Percentiles rank a stretch among this genome's conserved stretches.
Conservation (phyloP, 2,113 vertebrate species). For the Eolophus roseicapilla region DNA sequence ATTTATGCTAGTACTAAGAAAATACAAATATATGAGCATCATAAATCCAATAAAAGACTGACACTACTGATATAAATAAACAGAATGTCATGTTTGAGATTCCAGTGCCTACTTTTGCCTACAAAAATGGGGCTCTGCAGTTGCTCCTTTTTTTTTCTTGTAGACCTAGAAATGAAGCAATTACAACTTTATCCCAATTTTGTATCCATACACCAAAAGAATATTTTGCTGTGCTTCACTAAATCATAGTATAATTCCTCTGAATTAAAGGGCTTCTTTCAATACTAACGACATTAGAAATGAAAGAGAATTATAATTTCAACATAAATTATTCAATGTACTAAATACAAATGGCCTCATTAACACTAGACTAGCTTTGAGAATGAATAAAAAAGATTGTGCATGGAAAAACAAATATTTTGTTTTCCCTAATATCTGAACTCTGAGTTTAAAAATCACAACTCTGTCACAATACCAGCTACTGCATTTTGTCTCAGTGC, state of each 20-base stretch:
- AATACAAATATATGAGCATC: neutral
- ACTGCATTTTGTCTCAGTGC: neutral
- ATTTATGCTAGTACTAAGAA: neutral
- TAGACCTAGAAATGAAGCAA: neutral
- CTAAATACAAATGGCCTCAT: slow-evolving; percentile 26
- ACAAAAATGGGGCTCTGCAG: neutral
- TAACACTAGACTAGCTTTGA: neutral
- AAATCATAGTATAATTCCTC: neutral
- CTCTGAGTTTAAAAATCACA: neutral
- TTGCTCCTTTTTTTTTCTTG: accelerated
- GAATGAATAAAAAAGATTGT: neutral
- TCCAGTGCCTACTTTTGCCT: neutral
- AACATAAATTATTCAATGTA: slow-evolving; percentile 1
- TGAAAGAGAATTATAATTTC: slow-evolving; percentile 15
- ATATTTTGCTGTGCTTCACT: neutral
- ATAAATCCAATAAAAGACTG: neutral
- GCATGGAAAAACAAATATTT: neutral
- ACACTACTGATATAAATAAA: neutral
- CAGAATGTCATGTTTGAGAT: neutral
- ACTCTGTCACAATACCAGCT: neutral
- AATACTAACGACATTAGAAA: neutral
- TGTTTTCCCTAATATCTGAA: neutral
- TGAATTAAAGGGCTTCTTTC: neutral
- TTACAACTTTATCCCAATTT: neutral
- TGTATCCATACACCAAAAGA: neutral